Evolutionary conservation across 2,888 invertebrate genomes (phyloP), one percentile per base, ranked within the genome.

Genomic region (Silvanus unidentatus): DNA sequence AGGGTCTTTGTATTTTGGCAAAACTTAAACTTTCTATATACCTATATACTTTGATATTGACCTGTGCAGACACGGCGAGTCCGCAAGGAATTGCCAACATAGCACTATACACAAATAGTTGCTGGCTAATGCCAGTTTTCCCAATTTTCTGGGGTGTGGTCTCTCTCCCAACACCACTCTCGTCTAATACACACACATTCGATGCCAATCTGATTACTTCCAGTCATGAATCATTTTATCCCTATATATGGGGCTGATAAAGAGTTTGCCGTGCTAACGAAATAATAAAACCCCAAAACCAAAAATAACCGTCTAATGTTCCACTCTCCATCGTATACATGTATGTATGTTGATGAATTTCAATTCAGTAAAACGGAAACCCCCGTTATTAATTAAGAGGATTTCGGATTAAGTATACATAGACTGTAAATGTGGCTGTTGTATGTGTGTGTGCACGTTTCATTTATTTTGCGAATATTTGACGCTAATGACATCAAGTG

Each of bases 201-300:
- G 32, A 22, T 41, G 42, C 45, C 42, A 46, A 45, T 48, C 42
- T 34, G 44, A 46, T 48, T 48, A 48, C 45, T 48, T 48, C 40
- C 45, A 43, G 40, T 42, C 45, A 46, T 48, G 45, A 48, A 48
- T 48, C 42, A 43, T 48, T 46, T 45, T 39, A 43, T 43, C 27
- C 41, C 45, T 22, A n/a, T 22, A 22, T 8, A 22, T n/a, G n/a
- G n/a, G n/a, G n/a, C 22, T 22, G 40, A 45, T 46, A 43, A 46
- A 46, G 43, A 43, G 40, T 43, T 45, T 48, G 48, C 39, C 45
- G 39, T 45, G 48, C 43, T 48, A 43, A 48, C 48, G 45, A 48
- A 48, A 43, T 37, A 43, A 36, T 46, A 48, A 48, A 15, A 38
- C 45, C 3, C 22, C 22, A 22, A 35, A 3, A 22, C 22, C 22